Evolutionary conservation across 2,797 vertebrate genomes (phyloP).

Genomic region (Aselliscus stoliczkanus): DNA sequence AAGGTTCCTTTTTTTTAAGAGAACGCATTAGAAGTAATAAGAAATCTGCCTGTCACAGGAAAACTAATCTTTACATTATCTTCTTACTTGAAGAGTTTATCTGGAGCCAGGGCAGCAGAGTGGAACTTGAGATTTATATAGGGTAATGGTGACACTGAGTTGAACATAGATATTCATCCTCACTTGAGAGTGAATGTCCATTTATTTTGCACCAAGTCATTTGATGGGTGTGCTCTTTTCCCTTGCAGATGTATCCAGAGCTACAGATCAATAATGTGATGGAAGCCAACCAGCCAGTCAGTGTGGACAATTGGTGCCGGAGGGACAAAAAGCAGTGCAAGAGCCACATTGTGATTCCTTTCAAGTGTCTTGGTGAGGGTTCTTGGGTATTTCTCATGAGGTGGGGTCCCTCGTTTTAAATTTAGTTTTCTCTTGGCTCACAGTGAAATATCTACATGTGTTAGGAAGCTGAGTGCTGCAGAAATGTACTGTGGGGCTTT

Average conservation of each 20-base stretch:
- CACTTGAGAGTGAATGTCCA: background rate
- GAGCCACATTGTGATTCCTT: conserved; percentile 93
- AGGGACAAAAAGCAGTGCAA: conserved; percentile 94
- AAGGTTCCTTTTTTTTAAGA: background rate
- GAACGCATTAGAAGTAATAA: background rate
- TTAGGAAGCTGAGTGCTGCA: background rate
- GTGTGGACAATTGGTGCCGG: conserved; percentile 96
- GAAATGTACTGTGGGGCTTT: background rate
- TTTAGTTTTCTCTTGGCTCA: background rate
- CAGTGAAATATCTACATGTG: background rate
- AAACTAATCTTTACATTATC: background rate
- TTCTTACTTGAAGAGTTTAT: background rate
- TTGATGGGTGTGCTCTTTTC: background rate
- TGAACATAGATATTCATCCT: background rate
- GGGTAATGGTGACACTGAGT: background rate
- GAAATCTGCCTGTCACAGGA: background rate
- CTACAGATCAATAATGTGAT: conserved; percentile 96
- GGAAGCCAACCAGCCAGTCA: conserved; percentile 93
- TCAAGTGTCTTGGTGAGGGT: conserved; percentile 96
- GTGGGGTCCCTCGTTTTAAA: background rate
- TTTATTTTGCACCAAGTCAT: background rate
- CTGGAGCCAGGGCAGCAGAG: background rate
- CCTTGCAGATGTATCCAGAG: conserved; percentile 93
- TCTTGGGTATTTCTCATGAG: background rate
- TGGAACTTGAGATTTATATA: background rate